These are phyloP conservation scores for Acrobasis repandana DNA, from an alignment of 2,888 invertebrate genomes.

Conservation along the genomic window DNA sequence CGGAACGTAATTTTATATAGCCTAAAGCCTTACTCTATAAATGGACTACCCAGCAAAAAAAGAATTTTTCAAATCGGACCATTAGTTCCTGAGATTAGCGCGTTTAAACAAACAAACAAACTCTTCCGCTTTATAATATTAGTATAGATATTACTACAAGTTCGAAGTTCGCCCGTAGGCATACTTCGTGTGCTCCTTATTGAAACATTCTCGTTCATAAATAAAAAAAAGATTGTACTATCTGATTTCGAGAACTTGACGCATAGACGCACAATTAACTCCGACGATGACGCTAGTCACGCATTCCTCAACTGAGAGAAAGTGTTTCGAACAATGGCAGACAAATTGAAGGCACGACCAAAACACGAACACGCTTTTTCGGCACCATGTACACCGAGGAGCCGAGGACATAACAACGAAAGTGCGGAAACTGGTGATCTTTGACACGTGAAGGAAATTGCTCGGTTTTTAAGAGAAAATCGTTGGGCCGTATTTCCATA, in stretches of 20 bases:
- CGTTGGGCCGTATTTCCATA: not conserved
- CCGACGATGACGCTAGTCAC: slow-evolving; percentile 41
- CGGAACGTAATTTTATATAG: too few relatives aligned
- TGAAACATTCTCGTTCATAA: too few relatives aligned
- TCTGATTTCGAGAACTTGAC: slow-evolving; percentile 22
- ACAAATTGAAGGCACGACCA: slow-evolving; percentile 47
- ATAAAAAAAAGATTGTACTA: too few relatives aligned
- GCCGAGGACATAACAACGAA: not conserved
- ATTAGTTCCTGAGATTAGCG: too few relatives aligned
- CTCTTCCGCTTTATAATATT: too few relatives aligned
- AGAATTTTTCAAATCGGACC: too few relatives aligned
- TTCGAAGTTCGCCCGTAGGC: too few relatives aligned
- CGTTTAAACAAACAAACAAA: too few relatives aligned
- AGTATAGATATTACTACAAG: too few relatives aligned
- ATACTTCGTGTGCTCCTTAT: too few relatives aligned
- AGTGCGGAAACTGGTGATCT: slow-evolving; percentile 41
- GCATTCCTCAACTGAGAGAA: slow-evolving; percentile 49
- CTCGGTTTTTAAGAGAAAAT: slow-evolving; percentile 18
- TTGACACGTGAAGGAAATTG: slow-evolving; percentile 44
- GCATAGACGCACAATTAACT: slow-evolving; percentile 25
- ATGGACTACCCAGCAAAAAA: too few relatives aligned
- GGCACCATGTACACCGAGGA: slow-evolving; percentile 21
- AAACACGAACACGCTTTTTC: slow-evolving; percentile 50
- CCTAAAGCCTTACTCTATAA: too few relatives aligned
- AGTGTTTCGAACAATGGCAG: slow-evolving; percentile 61